Percentiles rank a stretch among this genome's conserved stretches.
phyloP scores from a whole-genome alignment of 2,113 vertebrate species.

The Glaucidium brasilianum region DNA sequence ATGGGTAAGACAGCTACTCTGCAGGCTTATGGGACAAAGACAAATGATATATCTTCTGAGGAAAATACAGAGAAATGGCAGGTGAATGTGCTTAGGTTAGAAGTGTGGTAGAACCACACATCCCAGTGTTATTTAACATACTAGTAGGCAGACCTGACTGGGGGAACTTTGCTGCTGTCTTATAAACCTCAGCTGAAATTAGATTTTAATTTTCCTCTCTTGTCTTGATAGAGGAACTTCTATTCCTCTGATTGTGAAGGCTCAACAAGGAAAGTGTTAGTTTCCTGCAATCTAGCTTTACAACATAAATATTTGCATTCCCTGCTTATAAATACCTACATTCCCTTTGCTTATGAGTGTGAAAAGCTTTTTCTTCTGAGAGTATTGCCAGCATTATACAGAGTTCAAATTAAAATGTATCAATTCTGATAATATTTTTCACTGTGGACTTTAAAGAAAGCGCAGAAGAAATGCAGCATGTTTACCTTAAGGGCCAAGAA shows the following conservation, averaged over 20 bases:
- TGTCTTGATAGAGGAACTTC: not conserved
- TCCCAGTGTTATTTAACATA: not conserved
- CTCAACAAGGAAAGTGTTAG: not conserved
- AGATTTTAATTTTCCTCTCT: not conserved
- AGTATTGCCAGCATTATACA: not conserved
- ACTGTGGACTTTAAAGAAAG: not conserved
- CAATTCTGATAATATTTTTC: not conserved
- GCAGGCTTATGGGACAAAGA: not conserved
- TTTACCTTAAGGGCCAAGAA: not conserved
- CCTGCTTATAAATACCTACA: not conserved
- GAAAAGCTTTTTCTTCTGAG: not conserved
- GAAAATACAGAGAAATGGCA: not conserved
- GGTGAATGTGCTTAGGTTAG: not conserved
- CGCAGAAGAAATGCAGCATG: not conserved
- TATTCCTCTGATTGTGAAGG: not conserved
- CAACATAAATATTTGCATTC: not conserved
- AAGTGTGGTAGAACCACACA: not conserved
- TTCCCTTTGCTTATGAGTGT: not conserved
- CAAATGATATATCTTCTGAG: not conserved
- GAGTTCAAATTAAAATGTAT: not conserved
- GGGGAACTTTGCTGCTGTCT: not conserved
- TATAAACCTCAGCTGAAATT: not conserved
- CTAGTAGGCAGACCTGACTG: not conserved
- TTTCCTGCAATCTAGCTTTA: not conserved
- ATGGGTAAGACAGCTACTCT: not conserved